These are phyloP conservation scores for Drosophila flavopinicola DNA, from an alignment of 2,888 invertebrate genomes.

Conservation along the genomic window DNA sequence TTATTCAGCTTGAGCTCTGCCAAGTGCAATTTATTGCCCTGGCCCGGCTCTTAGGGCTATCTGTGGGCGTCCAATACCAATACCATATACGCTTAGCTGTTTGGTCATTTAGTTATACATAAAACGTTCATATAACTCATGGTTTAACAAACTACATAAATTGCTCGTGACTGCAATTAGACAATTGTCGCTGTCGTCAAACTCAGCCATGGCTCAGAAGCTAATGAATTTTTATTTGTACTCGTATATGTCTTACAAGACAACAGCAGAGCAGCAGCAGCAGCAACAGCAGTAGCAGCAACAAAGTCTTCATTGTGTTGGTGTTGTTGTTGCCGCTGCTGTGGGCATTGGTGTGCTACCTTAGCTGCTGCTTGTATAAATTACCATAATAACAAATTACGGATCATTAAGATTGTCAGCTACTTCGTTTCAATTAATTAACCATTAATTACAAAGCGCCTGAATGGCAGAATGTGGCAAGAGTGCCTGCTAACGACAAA, in stretches of 20 bases:
- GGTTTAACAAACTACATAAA: constrained; percentile 70
- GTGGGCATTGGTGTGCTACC: constrained; percentile 50
- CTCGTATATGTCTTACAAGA: constrained; percentile 75
- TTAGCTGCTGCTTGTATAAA: constrained; percentile 72
- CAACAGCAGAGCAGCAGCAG: constrained; percentile 46
- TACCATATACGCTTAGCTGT: constrained; percentile 24
- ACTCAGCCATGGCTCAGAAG: constrained; percentile 67
- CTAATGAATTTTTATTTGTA: constrained; percentile 80
- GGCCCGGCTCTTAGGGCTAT: constrained; percentile 49
- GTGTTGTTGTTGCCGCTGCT: constrained; percentile 56
- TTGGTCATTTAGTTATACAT: constrained; percentile 35
- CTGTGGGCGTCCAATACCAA: constrained; percentile 55
- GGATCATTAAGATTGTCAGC: constrained; percentile 81
- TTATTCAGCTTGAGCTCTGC: constrained; percentile 28
- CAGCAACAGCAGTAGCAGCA: constrained; percentile 19
- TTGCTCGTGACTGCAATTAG: constrained; percentile 81
- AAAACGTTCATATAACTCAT: constrained; percentile 57
- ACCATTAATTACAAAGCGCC: constrained; percentile 81
- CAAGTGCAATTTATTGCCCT: constrained; percentile 56
- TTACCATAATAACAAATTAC: constrained; percentile 82
- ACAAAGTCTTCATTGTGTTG: constrained; percentile 67
- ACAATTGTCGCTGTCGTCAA: constrained; percentile 80
- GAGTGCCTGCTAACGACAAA: constrained; percentile 68
- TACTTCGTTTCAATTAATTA: constrained; percentile 81
- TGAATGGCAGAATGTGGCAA: constrained; percentile 78